A percentile compares a stretch with the other conserved stretches of the same genome.
Conservation (phyloP, 2,797 vertebrate species). For the Girardinus metallicus region DNA sequence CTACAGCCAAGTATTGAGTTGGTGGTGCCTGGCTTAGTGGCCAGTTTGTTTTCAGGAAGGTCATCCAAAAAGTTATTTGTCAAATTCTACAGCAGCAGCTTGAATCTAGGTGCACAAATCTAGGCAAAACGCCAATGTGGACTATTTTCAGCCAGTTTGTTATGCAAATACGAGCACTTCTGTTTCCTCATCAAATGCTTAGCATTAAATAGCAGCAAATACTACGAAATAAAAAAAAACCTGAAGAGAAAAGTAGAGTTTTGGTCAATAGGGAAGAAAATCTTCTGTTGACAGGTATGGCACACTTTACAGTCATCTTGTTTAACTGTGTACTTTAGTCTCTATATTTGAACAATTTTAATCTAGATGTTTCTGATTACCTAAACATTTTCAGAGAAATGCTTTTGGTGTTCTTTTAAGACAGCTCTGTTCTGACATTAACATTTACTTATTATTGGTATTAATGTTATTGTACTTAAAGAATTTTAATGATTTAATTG, state of each 20-base stretch:
- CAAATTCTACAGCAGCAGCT: constrained; percentile 63
- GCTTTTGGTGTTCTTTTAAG: background rate
- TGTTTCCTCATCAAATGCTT: constrained; percentile 42
- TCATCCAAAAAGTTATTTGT: constrained; percentile 67
- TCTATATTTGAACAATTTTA: background rate
- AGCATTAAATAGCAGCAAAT: constrained; percentile 19
- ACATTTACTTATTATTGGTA: background rate
- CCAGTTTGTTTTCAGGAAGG: constrained; percentile 68
- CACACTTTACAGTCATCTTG: background rate
- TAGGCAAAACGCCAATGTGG: constrained; percentile 59
- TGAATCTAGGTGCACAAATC: constrained; percentile 72
- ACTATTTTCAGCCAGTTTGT: constrained; percentile 53
- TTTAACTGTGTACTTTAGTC: background rate
- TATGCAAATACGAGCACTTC: constrained; percentile 63
- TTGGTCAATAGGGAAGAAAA: background rate
- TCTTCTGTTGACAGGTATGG: background rate
- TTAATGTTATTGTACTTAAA: background rate
- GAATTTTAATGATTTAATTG: background rate
- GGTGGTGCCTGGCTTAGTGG: constrained; percentile 63
- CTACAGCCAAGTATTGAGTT: constrained; percentile 52
- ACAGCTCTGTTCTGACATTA: background rate
- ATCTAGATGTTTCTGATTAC: background rate
- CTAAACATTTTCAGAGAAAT: background rate
- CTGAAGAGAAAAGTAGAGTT: background rate
- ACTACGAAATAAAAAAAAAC: constrained; percentile 2